phyloP scores from a whole-genome alignment of 2,113 vertebrate species.

The Salvator merianae region DNA sequence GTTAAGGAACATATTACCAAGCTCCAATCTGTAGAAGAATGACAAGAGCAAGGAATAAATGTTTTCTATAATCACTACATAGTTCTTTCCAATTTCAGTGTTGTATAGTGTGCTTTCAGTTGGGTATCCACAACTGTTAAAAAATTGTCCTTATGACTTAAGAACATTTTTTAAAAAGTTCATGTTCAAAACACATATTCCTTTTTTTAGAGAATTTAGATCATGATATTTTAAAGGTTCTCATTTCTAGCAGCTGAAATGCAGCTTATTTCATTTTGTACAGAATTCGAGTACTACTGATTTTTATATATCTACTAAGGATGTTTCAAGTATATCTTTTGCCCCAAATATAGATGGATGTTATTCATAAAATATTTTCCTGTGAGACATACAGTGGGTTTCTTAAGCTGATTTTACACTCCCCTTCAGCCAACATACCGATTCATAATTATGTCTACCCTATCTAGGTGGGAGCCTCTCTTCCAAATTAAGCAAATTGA shows the following conservation, averaged over 20 bases:
- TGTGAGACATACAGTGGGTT: fast-evolving
- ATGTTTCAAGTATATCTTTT: background rate
- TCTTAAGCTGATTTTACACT: background rate
- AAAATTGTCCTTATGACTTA: background rate
- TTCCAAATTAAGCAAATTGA: constrained; percentile 12
- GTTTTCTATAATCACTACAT: constrained; percentile 60
- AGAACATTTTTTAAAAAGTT: background rate
- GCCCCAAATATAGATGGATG: background rate
- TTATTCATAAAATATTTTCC: background rate
- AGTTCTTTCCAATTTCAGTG: constrained; percentile 50
- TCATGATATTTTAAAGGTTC: background rate
- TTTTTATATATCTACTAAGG: background rate
- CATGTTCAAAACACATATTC: background rate
- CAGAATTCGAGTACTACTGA: background rate
- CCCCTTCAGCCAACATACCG: background rate
- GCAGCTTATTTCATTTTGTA: background rate
- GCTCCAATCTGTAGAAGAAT: constrained; percentile 58
- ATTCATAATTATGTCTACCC: background rate
- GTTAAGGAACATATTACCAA: constrained; percentile 63
- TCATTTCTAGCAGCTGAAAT: background rate
- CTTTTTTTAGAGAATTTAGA: background rate
- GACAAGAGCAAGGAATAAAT: constrained; percentile 58
- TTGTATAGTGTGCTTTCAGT: constrained; percentile 19
- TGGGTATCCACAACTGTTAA: background rate
- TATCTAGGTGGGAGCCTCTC: constrained; percentile 5